These are phyloP conservation scores for Hemiscyllium ocellatum DNA, from an alignment of 2,113 vertebrate species.

Conservation along the genomic window DNA sequence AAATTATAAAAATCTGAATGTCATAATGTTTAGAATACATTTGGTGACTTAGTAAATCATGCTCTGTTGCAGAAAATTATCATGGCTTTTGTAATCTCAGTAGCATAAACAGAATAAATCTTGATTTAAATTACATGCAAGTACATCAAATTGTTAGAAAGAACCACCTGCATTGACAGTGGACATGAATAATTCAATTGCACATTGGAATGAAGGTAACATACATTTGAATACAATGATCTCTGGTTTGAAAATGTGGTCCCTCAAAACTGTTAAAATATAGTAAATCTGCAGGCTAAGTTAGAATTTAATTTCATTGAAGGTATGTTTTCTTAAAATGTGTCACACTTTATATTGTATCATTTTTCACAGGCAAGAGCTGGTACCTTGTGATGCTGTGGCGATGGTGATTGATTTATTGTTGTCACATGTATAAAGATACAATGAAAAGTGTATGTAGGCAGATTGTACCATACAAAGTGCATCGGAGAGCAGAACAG, in stretches of 20 bases:
- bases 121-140: neutral
- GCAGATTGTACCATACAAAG: too few relatives aligned
- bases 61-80: neutral
- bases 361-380: slow-evolving; percentile 56
- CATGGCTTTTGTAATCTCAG: neutral
- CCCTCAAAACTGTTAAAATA: neutral
- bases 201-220: neutral
- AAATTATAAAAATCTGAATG: neutral
- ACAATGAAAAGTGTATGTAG: too few relatives aligned
- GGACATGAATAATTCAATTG: neutral
- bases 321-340: neutral
- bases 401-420: slow-evolving; percentile 50
- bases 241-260: neutral
- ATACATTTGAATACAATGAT: neutral
- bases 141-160: neutral
- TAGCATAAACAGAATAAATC: neutral
- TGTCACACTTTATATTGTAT: neutral
- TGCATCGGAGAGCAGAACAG: too few relatives aligned
- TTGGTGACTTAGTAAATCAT: neutral
- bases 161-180: neutral
- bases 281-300: neutral
- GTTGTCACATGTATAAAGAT: too few relatives aligned
- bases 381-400: slow-evolving; percentile 65
- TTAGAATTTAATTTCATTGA: neutral
- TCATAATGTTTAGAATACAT: neutral